Percentiles rank a stretch among this genome's conserved stretches.
Evolutionary conservation across 2,797 vertebrate species (phyloP).

Genomic region (Mus spretus): DNA sequence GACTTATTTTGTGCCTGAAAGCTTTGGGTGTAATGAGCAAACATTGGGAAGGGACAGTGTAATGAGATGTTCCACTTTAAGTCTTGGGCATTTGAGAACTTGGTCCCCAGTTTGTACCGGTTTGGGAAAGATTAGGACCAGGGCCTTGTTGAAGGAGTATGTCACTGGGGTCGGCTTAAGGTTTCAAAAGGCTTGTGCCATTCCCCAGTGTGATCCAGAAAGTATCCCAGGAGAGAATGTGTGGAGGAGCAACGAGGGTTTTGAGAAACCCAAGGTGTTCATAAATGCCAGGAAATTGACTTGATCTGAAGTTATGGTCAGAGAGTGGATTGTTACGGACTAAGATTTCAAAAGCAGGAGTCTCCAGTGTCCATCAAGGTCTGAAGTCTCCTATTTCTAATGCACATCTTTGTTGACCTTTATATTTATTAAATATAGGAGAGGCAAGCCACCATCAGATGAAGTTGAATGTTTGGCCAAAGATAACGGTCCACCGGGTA

Average conservation of each 20-base stretch:
- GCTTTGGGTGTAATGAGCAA: neutral
- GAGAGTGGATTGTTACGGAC: neutral
- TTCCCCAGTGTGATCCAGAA: neutral
- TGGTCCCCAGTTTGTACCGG: neutral
- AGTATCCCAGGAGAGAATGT: neutral
- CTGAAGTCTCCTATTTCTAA: neutral
- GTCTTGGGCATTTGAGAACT: neutral
- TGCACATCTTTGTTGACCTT: neutral
- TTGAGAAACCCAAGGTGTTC: neutral
- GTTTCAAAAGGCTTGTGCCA: neutral
- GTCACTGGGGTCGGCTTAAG: neutral
- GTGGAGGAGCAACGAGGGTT: neutral
- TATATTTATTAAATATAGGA: neutral
- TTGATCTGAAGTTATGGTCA: slow-evolving; percentile 17
- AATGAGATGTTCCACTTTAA: neutral
- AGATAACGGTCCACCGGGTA: neutral
- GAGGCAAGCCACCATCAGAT: neutral
- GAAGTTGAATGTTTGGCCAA: neutral
- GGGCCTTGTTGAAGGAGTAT: neutral
- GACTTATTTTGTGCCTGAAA: neutral
- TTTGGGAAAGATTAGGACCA: neutral
- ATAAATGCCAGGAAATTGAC: neutral
- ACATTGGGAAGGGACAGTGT: neutral
- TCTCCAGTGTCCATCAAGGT: neutral
- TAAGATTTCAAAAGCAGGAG: slow-evolving; percentile 24